Evolutionary conservation across 2,113 vertebrate genomes (phyloP), one percentile per base, ranked within the genome.

Genomic region (Cheirogaleus medius): DNA sequence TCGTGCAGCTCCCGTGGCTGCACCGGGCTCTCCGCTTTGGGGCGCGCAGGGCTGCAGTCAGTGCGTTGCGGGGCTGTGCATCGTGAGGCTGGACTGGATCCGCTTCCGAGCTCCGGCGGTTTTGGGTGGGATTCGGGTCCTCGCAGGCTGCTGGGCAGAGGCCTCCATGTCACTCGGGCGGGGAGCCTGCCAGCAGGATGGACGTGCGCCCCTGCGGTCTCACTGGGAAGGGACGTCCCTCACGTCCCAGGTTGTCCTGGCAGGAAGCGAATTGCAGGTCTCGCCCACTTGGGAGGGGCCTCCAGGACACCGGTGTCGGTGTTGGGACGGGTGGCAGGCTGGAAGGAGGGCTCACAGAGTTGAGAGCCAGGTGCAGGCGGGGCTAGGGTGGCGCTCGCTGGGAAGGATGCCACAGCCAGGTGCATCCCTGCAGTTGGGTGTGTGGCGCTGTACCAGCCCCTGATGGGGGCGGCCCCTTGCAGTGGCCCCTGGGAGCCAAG

Each of bases 251-350:
- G 1, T 20, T 0, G 25, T 77, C 37, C 25, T 39, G 17, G 5
- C 68, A 32, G 44, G 83, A 60, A 86, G 23, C 49, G 0, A 56
- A 52, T 34, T 32, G 2, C 11, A 13, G 73, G 60, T 49, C 39
- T 17, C 0, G 0, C 7, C 47, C 3, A 4, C 1, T 1, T 13
- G 54, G 56, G 29, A 13, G 52, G 17, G 0, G 39, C 39, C 34
- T 6, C 21, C 17, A 4, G 82, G 71, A 74, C 13, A 1, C 25
- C 6, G 29, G 8, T 8, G 15, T 18, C 29, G 44, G 8, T 8
- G 71, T 4, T 27, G 74, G 23, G 52, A 6, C 1, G 8, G 25
- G 17, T 1, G 10, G 25, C 44, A 21, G 32, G 44, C 2, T 1
- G 5, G 42, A 9, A 2, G 56, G 54, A 15, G 1, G n/a, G 66